Base-by-base conservation (phyloP, 2,797 vertebrate species). In the Alectoris magna region DNA sequence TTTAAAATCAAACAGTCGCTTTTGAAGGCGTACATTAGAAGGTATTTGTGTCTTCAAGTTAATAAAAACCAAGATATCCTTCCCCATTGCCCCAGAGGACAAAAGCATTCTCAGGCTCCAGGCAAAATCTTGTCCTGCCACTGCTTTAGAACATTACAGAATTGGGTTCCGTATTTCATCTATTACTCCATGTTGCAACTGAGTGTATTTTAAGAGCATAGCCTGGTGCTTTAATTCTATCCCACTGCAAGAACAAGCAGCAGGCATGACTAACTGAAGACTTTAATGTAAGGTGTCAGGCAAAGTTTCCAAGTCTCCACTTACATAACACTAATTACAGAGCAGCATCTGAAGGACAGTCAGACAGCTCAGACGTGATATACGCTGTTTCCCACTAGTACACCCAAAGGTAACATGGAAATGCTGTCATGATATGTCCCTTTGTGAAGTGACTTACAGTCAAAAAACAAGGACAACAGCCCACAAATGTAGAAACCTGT, bases 1-100 rank as follows among this genome's bases (percentile, higher is more conserved):
- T 99, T 77, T 79, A 95, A 95, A 74, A 80, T 66, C 59, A 93
- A 75, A 96, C 34, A 76, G 49, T 71, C 31, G 60, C 56, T 93
- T 93, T 60, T 55, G 23, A 82, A 49, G 39, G 36, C 29, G 48
- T 8, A 41, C 38, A 67, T 3, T 15, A 0, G 11, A 27, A 92
- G 72, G 29, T 44, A 38, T n/a, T 87, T 77, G 8, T 56, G 13
- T 73, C 9, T 46, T 51, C 26, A 11, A 86, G 43, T 36, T 76
- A 39, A 39, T 62, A 12, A 72, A 72, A 73, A 43, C 34, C 17
- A 68, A 66, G 15, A 81, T 82, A 63, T 44, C 49, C n/a, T 59
- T 83, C 34, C 36, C 43, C 38, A 31, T 24, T 93, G 60, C 26
- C 39, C 6, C 44, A 78, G 31, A 62, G 26, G 34, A 66, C 49